Evolutionary conservation across 2,113 vertebrate species (phyloP).

Genomic region (Festucalex cinctus): DNA sequence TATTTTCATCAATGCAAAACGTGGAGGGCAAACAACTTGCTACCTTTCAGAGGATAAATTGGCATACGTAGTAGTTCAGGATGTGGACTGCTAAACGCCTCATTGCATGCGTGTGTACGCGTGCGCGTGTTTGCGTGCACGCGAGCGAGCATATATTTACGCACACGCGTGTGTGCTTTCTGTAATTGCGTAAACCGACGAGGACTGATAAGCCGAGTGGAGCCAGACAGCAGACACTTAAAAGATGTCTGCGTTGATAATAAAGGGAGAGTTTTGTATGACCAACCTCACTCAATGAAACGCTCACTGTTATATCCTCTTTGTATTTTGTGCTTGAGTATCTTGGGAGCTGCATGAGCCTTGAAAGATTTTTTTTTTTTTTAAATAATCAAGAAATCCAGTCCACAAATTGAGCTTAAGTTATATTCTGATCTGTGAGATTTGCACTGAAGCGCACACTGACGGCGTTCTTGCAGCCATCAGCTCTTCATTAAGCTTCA

Average conservation of each 20-base stretch:
- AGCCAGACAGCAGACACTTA: conserved; percentile 73
- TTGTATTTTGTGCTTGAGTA: conserved; percentile 7
- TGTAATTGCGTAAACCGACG: conserved; percentile 64
- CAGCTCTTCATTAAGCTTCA: conserved; percentile 10
- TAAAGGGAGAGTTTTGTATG: conserved; percentile 48
- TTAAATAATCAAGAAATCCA: conserved; percentile 14
- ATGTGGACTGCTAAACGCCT: conserved; percentile 37
- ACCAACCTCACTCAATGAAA: conserved; percentile 15
- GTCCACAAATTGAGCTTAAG: conserved; percentile 37
- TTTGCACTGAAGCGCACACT: conserved; percentile 23
- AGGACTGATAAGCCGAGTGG: conserved; percentile 72
- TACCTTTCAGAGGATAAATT: conserved; percentile 32
- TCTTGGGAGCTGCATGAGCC: conserved; percentile 15
- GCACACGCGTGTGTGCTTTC: conserved; percentile 44
- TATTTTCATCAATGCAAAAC: not conserved
- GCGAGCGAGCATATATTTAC: conserved; percentile 16
- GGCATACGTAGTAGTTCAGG: conserved; percentile 48
- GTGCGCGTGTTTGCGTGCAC: not conserved
- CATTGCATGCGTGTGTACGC: conserved; percentile 11
- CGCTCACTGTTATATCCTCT: conserved; percentile 14
- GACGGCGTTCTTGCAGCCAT: conserved; percentile 10
- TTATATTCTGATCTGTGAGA: conserved; percentile 21
- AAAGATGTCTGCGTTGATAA: conserved; percentile 73
- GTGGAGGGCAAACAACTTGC: not conserved
- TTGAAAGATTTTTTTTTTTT: too few relatives aligned